Evolutionary conservation across 2,888 invertebrate species (phyloP).

Genomic region (Anorthoa munda): DNA sequence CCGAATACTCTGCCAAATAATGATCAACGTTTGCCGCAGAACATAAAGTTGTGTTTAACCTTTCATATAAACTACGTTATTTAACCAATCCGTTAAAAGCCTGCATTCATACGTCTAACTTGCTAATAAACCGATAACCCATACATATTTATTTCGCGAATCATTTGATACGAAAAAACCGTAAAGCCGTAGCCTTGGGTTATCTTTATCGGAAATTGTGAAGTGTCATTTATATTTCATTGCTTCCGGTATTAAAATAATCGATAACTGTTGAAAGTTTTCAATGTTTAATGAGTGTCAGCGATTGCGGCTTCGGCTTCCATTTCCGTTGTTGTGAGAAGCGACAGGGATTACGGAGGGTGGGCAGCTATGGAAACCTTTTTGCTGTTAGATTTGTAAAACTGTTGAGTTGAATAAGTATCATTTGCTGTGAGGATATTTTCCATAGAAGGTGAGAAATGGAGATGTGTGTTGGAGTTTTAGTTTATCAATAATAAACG

Average conservation of each 20-base stretch:
- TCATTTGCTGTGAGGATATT: neutral
- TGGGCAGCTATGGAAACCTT: neutral
- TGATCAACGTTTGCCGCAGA: slow-evolving; percentile 44
- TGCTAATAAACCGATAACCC: slow-evolving; percentile 21
- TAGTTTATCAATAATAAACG: neutral
- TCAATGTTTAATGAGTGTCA: slow-evolving; percentile 44
- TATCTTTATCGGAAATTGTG: slow-evolving; percentile 53
- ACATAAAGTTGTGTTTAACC: slow-evolving; percentile 43
- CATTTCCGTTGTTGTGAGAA: slow-evolving; percentile 32
- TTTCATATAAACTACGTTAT: slow-evolving; percentile 29
- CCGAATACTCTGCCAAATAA: slow-evolving; percentile 31
- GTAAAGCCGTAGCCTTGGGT: slow-evolving; percentile 30
- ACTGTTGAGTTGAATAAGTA: neutral
- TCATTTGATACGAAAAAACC: slow-evolving; percentile 32
- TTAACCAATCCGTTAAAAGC: slow-evolving; percentile 35
- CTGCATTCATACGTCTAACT: slow-evolving; percentile 6
- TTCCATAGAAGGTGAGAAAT: no score
- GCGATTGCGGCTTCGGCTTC: slow-evolving; percentile 9
- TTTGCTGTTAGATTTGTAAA: neutral
- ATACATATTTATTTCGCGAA: slow-evolving; percentile 24
- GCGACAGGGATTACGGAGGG: neutral
- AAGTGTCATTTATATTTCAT: slow-evolving; percentile 59
- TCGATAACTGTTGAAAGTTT: slow-evolving; percentile 44
- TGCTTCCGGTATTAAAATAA: slow-evolving; percentile 48
- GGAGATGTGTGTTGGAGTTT: neutral